These are phyloP conservation scores for Pterostichus madidus DNA, from an alignment of 2,888 invertebrate genomes.

Conservation along the genomic window DNA sequence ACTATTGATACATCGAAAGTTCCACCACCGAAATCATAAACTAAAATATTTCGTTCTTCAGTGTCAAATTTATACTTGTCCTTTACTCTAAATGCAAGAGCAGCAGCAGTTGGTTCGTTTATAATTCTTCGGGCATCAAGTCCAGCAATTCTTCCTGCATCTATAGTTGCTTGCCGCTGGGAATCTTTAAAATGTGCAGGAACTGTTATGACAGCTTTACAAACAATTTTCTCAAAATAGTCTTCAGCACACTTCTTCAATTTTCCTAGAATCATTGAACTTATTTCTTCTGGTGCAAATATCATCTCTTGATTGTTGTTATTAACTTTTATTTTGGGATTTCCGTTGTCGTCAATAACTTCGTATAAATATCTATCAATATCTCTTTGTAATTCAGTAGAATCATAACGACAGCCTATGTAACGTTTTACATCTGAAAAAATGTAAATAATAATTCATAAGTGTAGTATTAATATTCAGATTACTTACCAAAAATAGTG, in stretches of 20 bases:
- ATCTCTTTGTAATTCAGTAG: conserved; percentile 69
- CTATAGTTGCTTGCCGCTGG: conserved; percentile 70
- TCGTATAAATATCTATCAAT: conserved; percentile 69
- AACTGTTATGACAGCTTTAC: conserved; percentile 71
- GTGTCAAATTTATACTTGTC: conserved; percentile 64
- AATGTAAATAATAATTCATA: conserved; percentile 48
- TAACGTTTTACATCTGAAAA: conserved; percentile 71
- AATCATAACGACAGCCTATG: conserved; percentile 70
- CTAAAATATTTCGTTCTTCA: conserved; percentile 68
- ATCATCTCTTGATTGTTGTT: conserved; percentile 65
- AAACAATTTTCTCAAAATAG: conserved; percentile 77
- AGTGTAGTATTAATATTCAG: neutral
- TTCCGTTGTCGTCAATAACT: conserved; percentile 67
- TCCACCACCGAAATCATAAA: conserved; percentile 71
- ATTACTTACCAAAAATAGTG: conserved; percentile 68
- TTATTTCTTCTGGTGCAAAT: conserved; percentile 88
- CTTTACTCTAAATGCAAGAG: conserved; percentile 69
- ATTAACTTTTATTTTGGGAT: conserved; percentile 68
- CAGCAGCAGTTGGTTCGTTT: conserved; percentile 71
- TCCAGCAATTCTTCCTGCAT: conserved; percentile 70
- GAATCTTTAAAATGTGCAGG: conserved; percentile 71
- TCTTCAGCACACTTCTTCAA: conserved; percentile 93
- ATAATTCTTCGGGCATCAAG: conserved; percentile 69
- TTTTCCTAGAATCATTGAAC: conserved; percentile 91
- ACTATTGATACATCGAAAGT: conserved; percentile 71